phyloP scores from a whole-genome alignment of 2,113 vertebrate genomes.

The Parus major region DNA sequence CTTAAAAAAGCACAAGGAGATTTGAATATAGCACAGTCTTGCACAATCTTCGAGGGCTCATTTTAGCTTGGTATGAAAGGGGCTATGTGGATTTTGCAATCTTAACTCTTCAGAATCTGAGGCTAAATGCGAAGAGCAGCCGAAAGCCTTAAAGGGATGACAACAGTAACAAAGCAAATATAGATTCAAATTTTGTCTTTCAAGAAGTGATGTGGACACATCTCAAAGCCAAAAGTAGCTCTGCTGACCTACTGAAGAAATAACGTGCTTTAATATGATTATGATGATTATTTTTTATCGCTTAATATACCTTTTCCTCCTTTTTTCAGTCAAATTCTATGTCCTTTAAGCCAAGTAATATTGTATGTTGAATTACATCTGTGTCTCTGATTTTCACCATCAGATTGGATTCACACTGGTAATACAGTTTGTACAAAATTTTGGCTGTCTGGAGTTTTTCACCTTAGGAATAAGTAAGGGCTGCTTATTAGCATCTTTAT shows the following conservation, averaged over 20 bases:
- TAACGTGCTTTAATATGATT: neutral
- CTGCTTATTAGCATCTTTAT: neutral
- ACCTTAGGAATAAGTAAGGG: neutral
- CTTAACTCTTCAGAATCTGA: neutral
- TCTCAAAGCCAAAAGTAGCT: neutral
- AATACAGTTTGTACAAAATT: neutral
- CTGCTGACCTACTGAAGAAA: neutral
- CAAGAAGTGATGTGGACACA: neutral
- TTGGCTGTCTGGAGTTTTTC: neutral
- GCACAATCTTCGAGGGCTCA: neutral
- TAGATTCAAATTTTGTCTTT: neutral
- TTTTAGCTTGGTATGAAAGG: slow-evolving; percentile 10
- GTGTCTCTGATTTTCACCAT: neutral
- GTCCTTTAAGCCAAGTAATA: neutral
- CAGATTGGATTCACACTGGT: neutral
- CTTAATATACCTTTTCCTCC: neutral
- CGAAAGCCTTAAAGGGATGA: neutral
- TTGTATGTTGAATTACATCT: neutral
- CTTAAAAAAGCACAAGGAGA: neutral
- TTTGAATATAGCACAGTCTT: neutral
- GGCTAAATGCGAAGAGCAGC: neutral
- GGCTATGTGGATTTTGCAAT: neutral
- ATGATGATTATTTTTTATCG: neutral
- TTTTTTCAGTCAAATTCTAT: neutral
- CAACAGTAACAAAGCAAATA: neutral